Percentiles rank a stretch among this genome's conserved stretches.
These are phyloP conservation scores for Amiota mariae DNA, from an alignment of 2,888 invertebrate species.

Conservation along the genomic window DNA sequence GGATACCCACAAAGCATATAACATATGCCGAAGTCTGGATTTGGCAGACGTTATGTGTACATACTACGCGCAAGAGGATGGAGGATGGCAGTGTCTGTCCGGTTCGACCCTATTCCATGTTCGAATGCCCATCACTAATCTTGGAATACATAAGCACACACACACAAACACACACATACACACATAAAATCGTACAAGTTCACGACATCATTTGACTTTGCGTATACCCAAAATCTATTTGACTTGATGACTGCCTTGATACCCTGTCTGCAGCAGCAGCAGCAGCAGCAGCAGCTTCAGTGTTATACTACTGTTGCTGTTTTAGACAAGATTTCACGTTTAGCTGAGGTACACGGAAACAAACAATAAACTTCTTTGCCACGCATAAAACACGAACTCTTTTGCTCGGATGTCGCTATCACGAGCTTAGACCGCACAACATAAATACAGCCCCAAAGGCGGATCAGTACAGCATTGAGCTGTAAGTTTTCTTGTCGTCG, in stretches of 20 bases:
- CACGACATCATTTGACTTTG: background rate
- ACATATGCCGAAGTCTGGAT: slow-evolving; percentile 1
- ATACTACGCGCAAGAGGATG: too few relatives aligned
- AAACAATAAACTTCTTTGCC: slow-evolving; percentile 14
- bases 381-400: slow-evolving; percentile 18
- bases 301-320: background rate
- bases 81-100: too few relatives aligned
- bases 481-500: background rate
- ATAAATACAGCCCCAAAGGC: background rate
- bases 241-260: too few relatives aligned
- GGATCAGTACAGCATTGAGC: background rate
- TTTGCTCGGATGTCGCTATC: background rate
- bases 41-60: too few relatives aligned
- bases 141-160: background rate
- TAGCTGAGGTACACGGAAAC: background rate
- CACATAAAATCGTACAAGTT: background rate
- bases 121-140: too few relatives aligned
- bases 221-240: too few relatives aligned
- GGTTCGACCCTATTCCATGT: too few relatives aligned
- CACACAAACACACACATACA: background rate
- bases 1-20: slow-evolving; percentile 9
- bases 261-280: background rate
- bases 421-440: background rate
- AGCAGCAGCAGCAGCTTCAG: background rate
- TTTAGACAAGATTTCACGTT: background rate